A percentile compares a stretch with the other conserved stretches of the same genome.
These are phyloP conservation scores for Neuroterus valhalla DNA, from an alignment of 1,140 invertebrate species.

Conservation along the genomic window DNA sequence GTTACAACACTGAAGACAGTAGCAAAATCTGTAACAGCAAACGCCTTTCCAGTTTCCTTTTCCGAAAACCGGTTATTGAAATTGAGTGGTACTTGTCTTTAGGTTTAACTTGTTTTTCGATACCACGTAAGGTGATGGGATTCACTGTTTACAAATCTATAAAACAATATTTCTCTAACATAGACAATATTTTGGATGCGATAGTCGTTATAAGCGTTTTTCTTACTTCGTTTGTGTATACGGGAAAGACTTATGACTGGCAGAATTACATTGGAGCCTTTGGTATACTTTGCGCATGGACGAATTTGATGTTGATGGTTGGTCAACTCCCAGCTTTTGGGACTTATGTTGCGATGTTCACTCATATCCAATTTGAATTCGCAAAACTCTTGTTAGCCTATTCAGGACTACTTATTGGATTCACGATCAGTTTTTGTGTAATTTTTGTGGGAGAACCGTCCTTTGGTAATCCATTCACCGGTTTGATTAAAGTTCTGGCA, in stretches of 20 bases:
- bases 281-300: conserved; percentile 79
- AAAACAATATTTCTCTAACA: conserved; percentile 78
- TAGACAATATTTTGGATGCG: conserved; percentile 79
- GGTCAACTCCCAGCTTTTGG: conserved; percentile 81
- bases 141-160: conserved; percentile 77
- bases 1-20: conserved; percentile 67
- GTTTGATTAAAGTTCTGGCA: conserved; percentile 79
- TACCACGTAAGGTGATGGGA: conserved; percentile 77
- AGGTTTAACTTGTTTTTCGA: conserved; percentile 76
- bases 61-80: conserved; percentile 73
- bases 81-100: conserved; percentile 77
- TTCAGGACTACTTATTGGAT: conserved; percentile 79
- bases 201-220: conserved; percentile 78
- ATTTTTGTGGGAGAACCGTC: conserved; percentile 79
- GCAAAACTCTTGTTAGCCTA: conserved; percentile 79
- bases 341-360: conserved; percentile 81
- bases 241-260: conserved; percentile 75
- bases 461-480: conserved; percentile 78
- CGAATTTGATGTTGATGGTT: conserved; percentile 80
- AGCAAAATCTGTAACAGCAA: conserved; percentile 75
- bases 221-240: conserved; percentile 73
- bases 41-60: conserved; percentile 72
- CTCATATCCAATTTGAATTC: conserved; percentile 80
- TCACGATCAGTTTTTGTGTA: conserved; percentile 80
- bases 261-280: conserved; percentile 81